Evolutionary conservation across 2,888 invertebrate genomes (phyloP).

Genomic region (Drosophila putrida): DNA sequence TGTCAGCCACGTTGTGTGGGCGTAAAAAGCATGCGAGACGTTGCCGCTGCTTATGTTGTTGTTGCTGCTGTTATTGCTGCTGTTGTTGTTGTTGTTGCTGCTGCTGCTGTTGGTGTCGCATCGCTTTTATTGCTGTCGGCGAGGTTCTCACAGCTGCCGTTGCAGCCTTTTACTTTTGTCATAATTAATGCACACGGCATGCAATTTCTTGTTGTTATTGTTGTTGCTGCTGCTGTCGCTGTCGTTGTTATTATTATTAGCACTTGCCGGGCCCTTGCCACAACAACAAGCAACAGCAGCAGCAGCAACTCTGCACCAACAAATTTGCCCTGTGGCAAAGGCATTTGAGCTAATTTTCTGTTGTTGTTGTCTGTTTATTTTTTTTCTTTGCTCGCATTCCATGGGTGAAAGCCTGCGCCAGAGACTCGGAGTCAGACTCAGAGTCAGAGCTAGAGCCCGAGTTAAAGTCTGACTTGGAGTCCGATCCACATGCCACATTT

Average conservation of each 20-base stretch:
- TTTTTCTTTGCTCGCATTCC: constrained; percentile 69
- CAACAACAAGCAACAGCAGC: constrained; percentile 20
- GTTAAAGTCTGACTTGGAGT: neutral
- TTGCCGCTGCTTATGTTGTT: constrained; percentile 8
- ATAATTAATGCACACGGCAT: constrained; percentile 69
- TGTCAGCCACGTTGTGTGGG: constrained; percentile 46
- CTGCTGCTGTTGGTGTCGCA: constrained; percentile 12
- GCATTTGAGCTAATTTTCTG: constrained; percentile 72
- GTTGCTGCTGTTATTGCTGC: neutral
- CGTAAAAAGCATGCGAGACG: constrained; percentile 48
- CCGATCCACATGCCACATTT: constrained; percentile 47
- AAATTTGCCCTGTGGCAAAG: constrained; percentile 53
- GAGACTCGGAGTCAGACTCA: neutral
- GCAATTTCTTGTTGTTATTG: constrained; percentile 51
- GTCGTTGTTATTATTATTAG: constrained; percentile 55
- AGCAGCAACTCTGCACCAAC: constrained; percentile 2
- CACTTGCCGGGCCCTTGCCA: constrained; percentile 38
- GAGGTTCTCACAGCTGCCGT: constrained; percentile 48
- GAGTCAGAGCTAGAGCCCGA: neutral
- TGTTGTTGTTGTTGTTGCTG: constrained; percentile 10
- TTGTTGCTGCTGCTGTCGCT: neutral
- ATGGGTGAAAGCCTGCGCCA: constrained; percentile 65
- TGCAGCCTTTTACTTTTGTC: constrained; percentile 61
- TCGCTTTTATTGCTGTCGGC: constrained; percentile 29
- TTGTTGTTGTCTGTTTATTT: constrained; percentile 44